These are phyloP conservation scores for Heliothis subflexa DNA, from an alignment of 1,140 invertebrate species.

Conservation along the genomic window DNA sequence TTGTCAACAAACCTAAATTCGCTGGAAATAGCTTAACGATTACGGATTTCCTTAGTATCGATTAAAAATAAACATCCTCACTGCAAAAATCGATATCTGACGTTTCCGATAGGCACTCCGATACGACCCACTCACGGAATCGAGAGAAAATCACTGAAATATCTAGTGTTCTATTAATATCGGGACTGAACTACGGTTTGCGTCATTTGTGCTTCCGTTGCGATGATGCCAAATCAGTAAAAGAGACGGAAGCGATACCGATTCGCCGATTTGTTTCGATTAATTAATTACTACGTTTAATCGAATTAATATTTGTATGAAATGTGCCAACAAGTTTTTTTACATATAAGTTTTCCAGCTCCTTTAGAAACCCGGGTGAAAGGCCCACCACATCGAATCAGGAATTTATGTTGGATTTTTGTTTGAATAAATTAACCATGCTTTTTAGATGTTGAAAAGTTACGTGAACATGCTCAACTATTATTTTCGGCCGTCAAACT, in stretches of 20 bases:
- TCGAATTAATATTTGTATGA: background rate
- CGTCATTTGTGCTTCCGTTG: constrained; percentile 55
- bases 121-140: constrained; percentile 32
- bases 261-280: constrained; percentile 38
- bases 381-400: background rate
- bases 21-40: background rate
- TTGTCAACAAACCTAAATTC: constrained; percentile 39
- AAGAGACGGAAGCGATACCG: constrained; percentile 18
- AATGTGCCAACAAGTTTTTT: constrained; percentile 5
- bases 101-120: constrained; percentile 30
- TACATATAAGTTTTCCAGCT: background rate
- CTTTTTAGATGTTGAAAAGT: too few relatives aligned
- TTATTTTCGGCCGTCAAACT: too few relatives aligned
- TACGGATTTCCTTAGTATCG: constrained; percentile 40
- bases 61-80: constrained; percentile 36
- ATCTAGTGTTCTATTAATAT: constrained; percentile 45
- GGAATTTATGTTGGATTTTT: background rate
- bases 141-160: constrained; percentile 46
- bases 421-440: background rate
- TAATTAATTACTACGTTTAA: constrained; percentile 37
- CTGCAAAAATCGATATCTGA: constrained; percentile 30
- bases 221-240: constrained; percentile 48
- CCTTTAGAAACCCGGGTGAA: background rate
- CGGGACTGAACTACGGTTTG: constrained; percentile 44
- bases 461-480: too few relatives aligned